Percentiles rank a stretch among this genome's conserved stretches.
Evolutionary conservation across 1,140 invertebrate species (phyloP).

Genomic region (Drosophila aff.): DNA sequence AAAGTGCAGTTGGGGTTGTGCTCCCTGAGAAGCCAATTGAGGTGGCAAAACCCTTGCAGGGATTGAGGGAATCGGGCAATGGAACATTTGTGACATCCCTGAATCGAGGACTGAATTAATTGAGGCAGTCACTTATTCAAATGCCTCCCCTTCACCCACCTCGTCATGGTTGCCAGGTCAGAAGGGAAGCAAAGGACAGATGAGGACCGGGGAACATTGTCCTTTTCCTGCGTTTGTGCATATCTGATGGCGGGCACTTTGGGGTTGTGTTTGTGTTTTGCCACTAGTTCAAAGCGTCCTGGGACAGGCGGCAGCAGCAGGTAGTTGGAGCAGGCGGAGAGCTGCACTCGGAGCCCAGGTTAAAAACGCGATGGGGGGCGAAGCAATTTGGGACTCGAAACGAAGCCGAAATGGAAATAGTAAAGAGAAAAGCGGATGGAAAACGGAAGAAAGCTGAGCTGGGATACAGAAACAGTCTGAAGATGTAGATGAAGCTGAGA

Average conservation of each 20-base stretch:
- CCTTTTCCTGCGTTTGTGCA: conserved; percentile 71
- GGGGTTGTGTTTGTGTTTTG: conserved; percentile 62
- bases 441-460: conserved; percentile 87
- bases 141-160: background rate
- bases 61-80: conserved; percentile 5
- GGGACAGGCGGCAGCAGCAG: conserved; percentile 28
- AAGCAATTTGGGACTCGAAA: conserved; percentile 68
- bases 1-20: conserved; percentile 28
- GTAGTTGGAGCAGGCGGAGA: conserved; percentile 22
- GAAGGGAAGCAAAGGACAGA: conserved; percentile 7
- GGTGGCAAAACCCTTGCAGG: conserved; percentile 17
- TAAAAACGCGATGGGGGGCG: conserved; percentile 53
- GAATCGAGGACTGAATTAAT: conserved; percentile 67
- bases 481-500: conserved; percentile 43
- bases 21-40: conserved; percentile 42
- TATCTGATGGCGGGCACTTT: conserved; percentile 58
- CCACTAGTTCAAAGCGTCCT: conserved; percentile 1
- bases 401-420: conserved; percentile 88
- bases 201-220: conserved; percentile 41
- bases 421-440: conserved; percentile 87
- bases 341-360: conserved; percentile 28
- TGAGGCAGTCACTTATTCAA: conserved; percentile 50
- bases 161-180: conserved; percentile 23
- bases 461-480: conserved; percentile 23
- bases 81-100: conserved; percentile 22